Percentiles rank a stretch among this genome's conserved stretches.
phyloP scores from a whole-genome alignment of 2,797 vertebrate genomes.

The Pteronotus mesoamericanus region DNA sequence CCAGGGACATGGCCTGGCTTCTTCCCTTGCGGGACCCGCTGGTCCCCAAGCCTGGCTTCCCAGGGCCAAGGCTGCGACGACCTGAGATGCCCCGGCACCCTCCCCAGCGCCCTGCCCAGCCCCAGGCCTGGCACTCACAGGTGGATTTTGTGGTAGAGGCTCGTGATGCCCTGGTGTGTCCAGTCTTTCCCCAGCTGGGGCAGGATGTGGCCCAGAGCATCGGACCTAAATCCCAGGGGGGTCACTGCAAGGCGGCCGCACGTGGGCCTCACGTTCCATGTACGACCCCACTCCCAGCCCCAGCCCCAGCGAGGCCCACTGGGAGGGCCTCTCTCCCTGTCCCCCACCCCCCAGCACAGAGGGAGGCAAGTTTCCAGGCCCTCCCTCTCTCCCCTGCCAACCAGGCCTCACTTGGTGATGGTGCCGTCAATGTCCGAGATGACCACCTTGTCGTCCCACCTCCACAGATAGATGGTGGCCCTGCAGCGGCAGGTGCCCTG shows the following conservation, averaged over 20 bases:
- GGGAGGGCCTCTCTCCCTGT: background rate
- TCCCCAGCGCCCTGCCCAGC: background rate
- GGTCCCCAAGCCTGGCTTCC: background rate
- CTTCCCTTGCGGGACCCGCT: background rate
- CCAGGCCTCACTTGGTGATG: constrained; percentile 91
- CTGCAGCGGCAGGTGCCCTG: constrained; percentile 96
- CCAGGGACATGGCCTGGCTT: background rate
- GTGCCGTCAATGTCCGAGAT: constrained; percentile 98
- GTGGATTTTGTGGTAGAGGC: constrained; percentile 96
- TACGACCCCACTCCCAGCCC: background rate
- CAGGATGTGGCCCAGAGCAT: constrained; percentile 95
- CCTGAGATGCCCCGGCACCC: background rate
- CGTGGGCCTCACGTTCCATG: background rate
- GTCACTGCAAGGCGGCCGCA: background rate
- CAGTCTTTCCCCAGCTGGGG: constrained; percentile 97
- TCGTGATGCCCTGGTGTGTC: constrained; percentile 94
- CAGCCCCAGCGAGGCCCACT: background rate
- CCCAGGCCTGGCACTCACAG: constrained; percentile 83
- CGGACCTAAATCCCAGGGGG: constrained; percentile 85
- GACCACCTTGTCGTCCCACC: constrained; percentile 93
- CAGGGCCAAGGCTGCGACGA: background rate
- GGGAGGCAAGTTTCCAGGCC: background rate
- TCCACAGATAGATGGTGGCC: constrained; percentile 96
- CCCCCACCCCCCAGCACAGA: background rate
- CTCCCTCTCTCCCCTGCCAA: background rate